A percentile compares a stretch with the other conserved stretches of the same genome.
Conservation (phyloP, 2,113 vertebrate species). For the Eclectus roratus region DNA sequence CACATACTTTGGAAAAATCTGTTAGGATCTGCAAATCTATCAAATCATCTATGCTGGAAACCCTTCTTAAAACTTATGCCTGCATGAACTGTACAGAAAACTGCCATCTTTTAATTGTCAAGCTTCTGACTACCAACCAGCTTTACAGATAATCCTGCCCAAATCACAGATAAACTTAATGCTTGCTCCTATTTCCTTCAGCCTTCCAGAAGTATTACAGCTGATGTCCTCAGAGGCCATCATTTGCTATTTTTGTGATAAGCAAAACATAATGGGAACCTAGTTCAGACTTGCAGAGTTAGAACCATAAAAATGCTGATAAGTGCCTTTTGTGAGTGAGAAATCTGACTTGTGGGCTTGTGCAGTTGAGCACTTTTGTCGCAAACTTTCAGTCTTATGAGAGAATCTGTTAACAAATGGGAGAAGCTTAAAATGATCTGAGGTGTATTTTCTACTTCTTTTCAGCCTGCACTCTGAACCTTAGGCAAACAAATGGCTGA, state of each 20-base stretch:
- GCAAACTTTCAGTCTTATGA: not conserved
- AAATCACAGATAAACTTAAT: not conserved
- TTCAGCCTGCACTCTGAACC: not conserved
- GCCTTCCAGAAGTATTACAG: not conserved
- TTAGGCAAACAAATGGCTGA: conserved; percentile 25
- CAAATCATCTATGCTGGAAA: not conserved
- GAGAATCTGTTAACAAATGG: not conserved
- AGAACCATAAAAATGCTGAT: not conserved
- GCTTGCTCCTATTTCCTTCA: not conserved
- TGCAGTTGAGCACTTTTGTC: not conserved
- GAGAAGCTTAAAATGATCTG: not conserved
- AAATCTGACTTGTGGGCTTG: not conserved
- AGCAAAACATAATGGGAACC: not conserved
- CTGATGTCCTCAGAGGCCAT: not conserved
- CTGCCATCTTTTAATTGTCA: not conserved
- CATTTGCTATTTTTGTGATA: not conserved
- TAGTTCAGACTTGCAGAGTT: not conserved
- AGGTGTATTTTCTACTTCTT: not conserved
- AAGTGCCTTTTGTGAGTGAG: not conserved
- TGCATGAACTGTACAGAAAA: not conserved
- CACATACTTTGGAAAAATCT: not conserved
- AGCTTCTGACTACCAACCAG: not conserved
- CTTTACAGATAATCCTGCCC: not conserved
- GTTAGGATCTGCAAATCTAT: not conserved
- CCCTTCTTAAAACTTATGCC: not conserved